These are phyloP conservation scores for Propithecus perrieri DNA, from an alignment of 2,797 vertebrate genomes.

Conservation along the genomic window DNA sequence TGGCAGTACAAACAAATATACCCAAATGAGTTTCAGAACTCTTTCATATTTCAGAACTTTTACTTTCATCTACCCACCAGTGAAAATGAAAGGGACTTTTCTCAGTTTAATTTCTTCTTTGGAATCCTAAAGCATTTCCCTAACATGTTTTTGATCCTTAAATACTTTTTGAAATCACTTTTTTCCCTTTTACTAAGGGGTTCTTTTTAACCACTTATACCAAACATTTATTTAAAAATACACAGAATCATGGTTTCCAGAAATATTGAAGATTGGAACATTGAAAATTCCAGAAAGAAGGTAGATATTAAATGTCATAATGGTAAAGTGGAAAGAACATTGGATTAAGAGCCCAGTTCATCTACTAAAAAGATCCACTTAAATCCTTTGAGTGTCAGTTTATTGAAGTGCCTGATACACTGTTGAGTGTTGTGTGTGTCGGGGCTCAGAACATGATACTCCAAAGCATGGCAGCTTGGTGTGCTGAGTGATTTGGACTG, in stretches of 20 bases:
- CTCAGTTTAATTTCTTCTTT: conserved; percentile 70
- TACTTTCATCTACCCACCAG: conserved; percentile 48
- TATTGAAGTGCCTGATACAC: background rate
- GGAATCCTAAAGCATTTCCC: conserved; percentile 65
- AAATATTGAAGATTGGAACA: background rate
- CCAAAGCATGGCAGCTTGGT: background rate
- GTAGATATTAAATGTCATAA: background rate
- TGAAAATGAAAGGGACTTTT: conserved; percentile 63
- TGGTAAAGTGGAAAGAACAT: background rate
- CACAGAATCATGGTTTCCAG: background rate
- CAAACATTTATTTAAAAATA: conserved; percentile 12
- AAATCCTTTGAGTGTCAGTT: background rate
- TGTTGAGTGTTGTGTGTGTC: background rate
- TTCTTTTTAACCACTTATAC: conserved; percentile 15
- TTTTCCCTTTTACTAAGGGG: background rate
- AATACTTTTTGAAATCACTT: conserved; percentile 1
- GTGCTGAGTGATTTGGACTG: background rate
- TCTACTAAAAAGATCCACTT: background rate
- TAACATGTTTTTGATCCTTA: conserved; percentile 45
- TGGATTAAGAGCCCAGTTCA: background rate
- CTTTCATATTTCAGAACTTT: conserved; percentile 59
- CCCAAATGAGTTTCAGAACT: background rate
- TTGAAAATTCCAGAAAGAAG: conserved; percentile 36
- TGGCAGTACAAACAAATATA: conserved; percentile 18
- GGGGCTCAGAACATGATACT: background rate